Evolutionary conservation across 2,113 vertebrate species (phyloP).

Genomic region (Pogonocichla stellata): DNA sequence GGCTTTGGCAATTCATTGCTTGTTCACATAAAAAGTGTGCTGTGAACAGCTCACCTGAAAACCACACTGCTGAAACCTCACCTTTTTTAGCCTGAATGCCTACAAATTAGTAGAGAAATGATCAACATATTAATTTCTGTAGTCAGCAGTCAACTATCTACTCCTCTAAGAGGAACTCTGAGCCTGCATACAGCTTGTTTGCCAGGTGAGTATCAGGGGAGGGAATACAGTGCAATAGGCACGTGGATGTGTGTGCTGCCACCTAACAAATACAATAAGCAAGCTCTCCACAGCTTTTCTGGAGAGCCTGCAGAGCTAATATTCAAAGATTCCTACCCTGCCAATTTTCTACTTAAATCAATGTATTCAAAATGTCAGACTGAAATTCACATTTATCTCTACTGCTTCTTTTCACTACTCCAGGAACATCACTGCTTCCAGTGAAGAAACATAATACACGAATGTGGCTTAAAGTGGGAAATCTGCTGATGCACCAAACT

Average conservation of each 20-base stretch:
- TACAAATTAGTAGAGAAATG: background rate
- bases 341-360: background rate
- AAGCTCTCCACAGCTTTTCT: background rate
- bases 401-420: background rate
- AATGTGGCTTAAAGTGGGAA: background rate
- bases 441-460: accelerated
- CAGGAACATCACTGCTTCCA: background rate
- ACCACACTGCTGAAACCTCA: background rate
- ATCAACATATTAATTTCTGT: background rate
- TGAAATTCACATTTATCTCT: background rate
- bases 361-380: background rate
- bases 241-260: accelerated
- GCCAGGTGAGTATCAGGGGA: background rate
- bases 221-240: background rate
- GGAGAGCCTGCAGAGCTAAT: background rate
- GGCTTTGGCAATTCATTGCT: background rate
- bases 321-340: background rate
- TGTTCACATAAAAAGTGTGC: background rate
- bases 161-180: background rate
- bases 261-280: accelerated
- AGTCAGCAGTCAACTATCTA: background rate
- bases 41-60: background rate
- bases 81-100: background rate
- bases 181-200: background rate
- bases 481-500: background rate